phyloP scores from a whole-genome alignment of 2,888 invertebrate genomes.

The Strigamia crassipes region DNA sequence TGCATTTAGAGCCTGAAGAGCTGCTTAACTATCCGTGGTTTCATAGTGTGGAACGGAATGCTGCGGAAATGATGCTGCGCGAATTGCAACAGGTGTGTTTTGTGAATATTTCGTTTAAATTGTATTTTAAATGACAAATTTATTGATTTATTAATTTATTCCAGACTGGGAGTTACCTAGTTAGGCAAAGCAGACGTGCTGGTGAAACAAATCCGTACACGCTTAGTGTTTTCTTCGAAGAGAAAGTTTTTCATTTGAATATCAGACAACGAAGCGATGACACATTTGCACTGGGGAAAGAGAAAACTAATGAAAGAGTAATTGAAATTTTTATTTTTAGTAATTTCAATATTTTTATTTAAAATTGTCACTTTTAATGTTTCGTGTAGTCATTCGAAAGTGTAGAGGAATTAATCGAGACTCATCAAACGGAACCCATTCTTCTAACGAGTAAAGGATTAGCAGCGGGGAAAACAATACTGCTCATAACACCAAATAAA shows the following conservation, averaged over 20 bases:
- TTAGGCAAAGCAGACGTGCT: constrained; percentile 53
- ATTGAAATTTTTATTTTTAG: not conserved
- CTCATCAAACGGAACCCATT: constrained; percentile 53
- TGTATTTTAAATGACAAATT: not conserved
- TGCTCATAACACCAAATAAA: constrained; percentile 44
- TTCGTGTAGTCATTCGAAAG: constrained; percentile 52
- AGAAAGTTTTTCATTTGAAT: constrained; percentile 53
- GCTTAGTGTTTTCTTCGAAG: constrained; percentile 52
- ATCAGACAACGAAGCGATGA: constrained; percentile 52
- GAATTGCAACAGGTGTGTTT: constrained; percentile 44
- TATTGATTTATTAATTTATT: constrained; percentile 31
- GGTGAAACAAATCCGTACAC: constrained; percentile 53
- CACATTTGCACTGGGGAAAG: constrained; percentile 53
- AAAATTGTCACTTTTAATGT: not conserved
- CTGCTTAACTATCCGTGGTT: constrained; percentile 52
- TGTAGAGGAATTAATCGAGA: constrained; percentile 52
- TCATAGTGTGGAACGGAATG: constrained; percentile 53
- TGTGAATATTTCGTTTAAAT: not conserved
- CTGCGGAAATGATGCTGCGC: constrained; percentile 51
- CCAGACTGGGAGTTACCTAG: constrained; percentile 52
- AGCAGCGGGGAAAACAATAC: constrained; percentile 51
- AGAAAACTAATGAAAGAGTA: constrained; percentile 54
- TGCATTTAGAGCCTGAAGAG: constrained; percentile 32
- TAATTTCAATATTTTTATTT: too few relatives aligned
- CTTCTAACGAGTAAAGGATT: constrained; percentile 53